These are phyloP conservation scores for Euura saliciscinereae DNA, from an alignment of 1,140 invertebrate species.

Conservation along the genomic window DNA sequence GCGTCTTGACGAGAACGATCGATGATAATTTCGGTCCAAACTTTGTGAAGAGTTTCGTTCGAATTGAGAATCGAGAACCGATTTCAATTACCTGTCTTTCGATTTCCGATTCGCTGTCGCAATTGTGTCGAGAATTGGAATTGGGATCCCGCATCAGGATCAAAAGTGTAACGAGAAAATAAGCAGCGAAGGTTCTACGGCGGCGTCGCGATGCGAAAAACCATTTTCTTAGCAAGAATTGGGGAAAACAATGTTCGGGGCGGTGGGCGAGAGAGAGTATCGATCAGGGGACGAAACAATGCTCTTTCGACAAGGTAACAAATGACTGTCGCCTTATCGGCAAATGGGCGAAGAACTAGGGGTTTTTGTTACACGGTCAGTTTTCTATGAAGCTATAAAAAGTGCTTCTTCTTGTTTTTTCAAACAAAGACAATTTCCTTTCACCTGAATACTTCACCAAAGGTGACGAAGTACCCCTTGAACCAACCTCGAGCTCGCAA, in stretches of 20 bases:
- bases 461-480: conserved; percentile 6
- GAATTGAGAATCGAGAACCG: neutral
- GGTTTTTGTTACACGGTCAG: conserved; percentile 32
- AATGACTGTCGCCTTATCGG: conserved; percentile 48
- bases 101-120: neutral
- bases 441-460: conserved; percentile 4
- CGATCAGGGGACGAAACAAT: conserved; percentile 48
- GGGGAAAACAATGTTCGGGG: conserved; percentile 22
- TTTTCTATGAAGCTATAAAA: conserved; percentile 21
- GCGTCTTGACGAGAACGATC: too few species aligned
- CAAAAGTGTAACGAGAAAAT: too few species aligned
- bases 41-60: too few species aligned
- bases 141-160: too few species aligned
- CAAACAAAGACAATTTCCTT: neutral
- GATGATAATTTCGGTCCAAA: too few species aligned
- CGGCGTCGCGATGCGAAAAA: neutral
- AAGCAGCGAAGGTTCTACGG: too few species aligned
- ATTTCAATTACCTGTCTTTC: neutral
- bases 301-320: conserved; percentile 42
- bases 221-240: conserved; percentile 15
- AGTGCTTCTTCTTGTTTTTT: neutral
- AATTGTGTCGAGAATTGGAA: neutral
- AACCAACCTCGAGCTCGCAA: neutral
- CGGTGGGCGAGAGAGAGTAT: conserved; percentile 24
- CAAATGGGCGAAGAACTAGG: conserved; percentile 18